Evolutionary conservation across 1,140 invertebrate genomes (phyloP).

Genomic region (Habropoda laboriosa): DNA sequence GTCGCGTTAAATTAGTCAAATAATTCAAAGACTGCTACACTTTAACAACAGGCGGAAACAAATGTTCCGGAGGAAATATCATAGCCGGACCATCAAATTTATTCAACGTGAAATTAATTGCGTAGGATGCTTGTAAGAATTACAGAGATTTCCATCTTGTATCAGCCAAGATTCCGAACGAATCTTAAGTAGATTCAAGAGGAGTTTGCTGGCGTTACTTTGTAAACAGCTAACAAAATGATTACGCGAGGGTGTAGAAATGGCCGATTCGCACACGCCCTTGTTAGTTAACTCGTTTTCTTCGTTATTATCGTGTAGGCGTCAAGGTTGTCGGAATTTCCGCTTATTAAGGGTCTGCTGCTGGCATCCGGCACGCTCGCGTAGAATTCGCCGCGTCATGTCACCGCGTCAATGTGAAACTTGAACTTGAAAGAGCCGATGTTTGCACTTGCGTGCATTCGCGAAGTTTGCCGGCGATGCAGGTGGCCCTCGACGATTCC

Average conservation of each 20-base stretch:
- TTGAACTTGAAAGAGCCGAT: constrained; percentile 51
- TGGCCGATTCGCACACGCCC: constrained; percentile 6
- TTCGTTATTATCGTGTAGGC: constrained; percentile 52
- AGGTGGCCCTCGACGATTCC: neutral
- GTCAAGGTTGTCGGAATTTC: constrained; percentile 62
- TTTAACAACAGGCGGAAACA: too few species aligned
- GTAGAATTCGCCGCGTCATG: constrained; percentile 43
- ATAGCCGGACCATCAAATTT: too few species aligned
- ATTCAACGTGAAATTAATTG: too few species aligned
- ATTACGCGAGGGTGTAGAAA: neutral
- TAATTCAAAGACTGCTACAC: too few species aligned
- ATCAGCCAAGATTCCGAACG: too few species aligned
- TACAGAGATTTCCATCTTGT: too few species aligned
- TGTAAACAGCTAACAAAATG: neutral
- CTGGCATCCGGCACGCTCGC: constrained; percentile 56
- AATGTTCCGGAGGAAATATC: too few species aligned
- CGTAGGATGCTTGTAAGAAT: too few species aligned
- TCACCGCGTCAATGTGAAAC: constrained; percentile 56
- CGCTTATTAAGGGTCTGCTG: constrained; percentile 63
- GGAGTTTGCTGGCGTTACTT: neutral
- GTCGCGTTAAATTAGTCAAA: too few species aligned
- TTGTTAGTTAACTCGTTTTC: constrained; percentile 55
- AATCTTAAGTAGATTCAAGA: neutral
- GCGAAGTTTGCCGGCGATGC: constrained; percentile 15
- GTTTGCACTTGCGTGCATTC: constrained; percentile 10